Conservation (phyloP, 2,797 vertebrate species). For the Danio choprae region DNA sequence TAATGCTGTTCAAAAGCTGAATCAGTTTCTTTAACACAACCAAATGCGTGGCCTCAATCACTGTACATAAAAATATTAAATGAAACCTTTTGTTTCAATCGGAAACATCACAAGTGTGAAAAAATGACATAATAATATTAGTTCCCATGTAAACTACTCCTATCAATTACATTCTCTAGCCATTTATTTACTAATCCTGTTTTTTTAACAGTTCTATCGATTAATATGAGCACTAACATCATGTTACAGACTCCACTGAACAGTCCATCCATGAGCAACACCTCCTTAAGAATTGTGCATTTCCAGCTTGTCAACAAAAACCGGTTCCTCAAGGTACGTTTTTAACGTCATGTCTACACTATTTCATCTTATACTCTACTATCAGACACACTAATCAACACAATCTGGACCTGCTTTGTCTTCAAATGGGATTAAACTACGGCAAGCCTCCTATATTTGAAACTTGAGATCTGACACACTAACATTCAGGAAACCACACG, state of each 20-base stretch:
- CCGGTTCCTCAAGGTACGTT: constrained; percentile 75
- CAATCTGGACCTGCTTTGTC: not conserved
- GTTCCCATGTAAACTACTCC: no score
- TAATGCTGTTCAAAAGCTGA: not conserved
- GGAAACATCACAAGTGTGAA: not conserved
- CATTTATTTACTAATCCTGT: not conserved
- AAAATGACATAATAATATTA: not conserved
- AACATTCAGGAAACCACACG: not conserved
- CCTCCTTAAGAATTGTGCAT: constrained; percentile 34
- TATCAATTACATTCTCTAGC: not conserved
- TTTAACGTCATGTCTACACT: constrained; percentile 21
- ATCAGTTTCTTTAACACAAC: not conserved
- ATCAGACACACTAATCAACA: not conserved
- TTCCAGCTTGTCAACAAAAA: constrained; percentile 80
- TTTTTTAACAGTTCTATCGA: not conserved
- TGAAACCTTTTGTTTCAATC: not conserved
- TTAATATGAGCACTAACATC: not conserved
- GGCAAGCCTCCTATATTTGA: not conserved
- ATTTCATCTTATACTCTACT: not conserved
- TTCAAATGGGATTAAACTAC: not conserved
- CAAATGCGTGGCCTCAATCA: not conserved
- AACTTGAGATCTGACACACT: not conserved
- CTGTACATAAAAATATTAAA: not conserved
- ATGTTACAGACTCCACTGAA: constrained; percentile 31
- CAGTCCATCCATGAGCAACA: not conserved